These are phyloP conservation scores for Hemiscyllium ocellatum DNA, from an alignment of 2,113 vertebrate genomes.

Conservation along the genomic window DNA sequence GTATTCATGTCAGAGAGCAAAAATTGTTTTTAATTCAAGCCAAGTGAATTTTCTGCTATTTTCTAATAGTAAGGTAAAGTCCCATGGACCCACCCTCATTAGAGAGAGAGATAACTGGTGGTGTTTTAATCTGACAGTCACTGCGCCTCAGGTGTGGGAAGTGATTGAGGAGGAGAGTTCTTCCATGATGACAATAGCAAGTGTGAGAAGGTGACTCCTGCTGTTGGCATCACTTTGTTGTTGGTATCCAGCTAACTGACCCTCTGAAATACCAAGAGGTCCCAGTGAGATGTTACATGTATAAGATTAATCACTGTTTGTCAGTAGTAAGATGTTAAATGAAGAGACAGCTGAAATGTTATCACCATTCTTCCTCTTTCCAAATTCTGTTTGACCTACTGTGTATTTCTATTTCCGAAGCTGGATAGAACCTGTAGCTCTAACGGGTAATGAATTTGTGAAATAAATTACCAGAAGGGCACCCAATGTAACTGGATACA, in stretches of 20 bases:
- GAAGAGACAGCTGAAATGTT: neutral
- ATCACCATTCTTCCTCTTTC: neutral
- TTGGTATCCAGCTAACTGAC: no score
- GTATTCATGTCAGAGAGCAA: neutral
- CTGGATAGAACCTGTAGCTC: neutral
- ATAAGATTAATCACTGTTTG: neutral
- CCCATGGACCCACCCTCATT: no score
- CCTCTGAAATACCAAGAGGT: no score
- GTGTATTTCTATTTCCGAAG: neutral
- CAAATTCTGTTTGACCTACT: neutral
- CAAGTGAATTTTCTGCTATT: neutral
- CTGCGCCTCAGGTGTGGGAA: no score
- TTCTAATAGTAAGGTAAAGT: no score
- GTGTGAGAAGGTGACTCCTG: no score
- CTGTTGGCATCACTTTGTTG: no score
- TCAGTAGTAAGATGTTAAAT: neutral
- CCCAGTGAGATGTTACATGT: neutral
- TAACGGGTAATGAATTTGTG: neutral
- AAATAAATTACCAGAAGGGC: neutral
- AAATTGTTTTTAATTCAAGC: neutral
- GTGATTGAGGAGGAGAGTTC: no score
- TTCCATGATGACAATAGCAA: no score
- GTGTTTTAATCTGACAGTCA: no score
- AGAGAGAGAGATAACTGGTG: no score
- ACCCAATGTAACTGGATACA: neutral